Percentiles rank a stretch among this genome's conserved stretches.
These are phyloP conservation scores for Mactromeris polynyma DNA, from an alignment of 2,888 invertebrate species.

Conservation along the genomic window DNA sequence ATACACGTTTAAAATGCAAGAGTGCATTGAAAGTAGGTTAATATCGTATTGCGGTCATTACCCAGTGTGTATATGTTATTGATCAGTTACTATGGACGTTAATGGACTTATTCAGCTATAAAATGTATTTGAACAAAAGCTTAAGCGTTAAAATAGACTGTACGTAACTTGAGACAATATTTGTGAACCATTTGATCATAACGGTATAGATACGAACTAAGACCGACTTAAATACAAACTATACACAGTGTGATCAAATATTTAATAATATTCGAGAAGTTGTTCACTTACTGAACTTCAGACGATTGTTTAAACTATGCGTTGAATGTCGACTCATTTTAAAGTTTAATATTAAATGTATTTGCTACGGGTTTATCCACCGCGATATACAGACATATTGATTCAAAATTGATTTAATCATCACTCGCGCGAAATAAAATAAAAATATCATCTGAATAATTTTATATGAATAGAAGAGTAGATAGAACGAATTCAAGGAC, in stretches of 20 bases:
- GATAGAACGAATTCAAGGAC: too few species aligned
- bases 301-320: too few species aligned
- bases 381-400: too few species aligned
- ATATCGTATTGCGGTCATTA: neutral
- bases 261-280: neutral
- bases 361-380: neutral
- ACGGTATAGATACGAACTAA: neutral
- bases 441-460: too few species aligned
- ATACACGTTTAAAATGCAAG: neutral
- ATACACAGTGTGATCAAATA: neutral
- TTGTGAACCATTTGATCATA: neutral
- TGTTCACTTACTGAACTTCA: too few species aligned
- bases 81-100: constrained; percentile 9
- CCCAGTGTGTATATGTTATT: neutral
- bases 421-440: too few species aligned
- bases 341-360: neutral
- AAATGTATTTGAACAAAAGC: constrained; percentile 19
- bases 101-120: neutral
- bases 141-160: constrained; percentile 16
- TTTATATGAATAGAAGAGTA: too few species aligned
- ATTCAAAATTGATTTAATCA: too few species aligned
- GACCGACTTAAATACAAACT: neutral
- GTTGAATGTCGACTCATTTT: too few species aligned
- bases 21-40: neutral
- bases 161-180: neutral